A percentile compares a stretch with the other conserved stretches of the same genome.
phyloP scores from a whole-genome alignment of 1,140 invertebrate genomes.

The Steinernema khuongi region DNA sequence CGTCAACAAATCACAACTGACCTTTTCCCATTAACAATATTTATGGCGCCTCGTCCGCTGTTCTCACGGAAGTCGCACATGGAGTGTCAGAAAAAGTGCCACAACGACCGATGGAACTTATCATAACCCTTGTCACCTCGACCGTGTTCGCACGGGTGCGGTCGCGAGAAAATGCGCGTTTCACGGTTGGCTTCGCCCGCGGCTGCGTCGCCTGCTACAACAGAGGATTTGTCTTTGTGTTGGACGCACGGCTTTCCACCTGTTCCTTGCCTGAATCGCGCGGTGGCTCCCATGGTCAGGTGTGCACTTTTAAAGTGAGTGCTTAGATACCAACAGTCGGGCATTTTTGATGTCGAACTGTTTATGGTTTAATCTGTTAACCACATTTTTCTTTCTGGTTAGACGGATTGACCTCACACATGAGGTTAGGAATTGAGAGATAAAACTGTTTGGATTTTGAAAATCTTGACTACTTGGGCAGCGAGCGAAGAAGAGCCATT shows the following conservation, averaged over 20 bases:
- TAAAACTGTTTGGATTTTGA: too few species aligned
- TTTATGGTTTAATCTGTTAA: too few species aligned
- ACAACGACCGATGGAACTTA: neutral
- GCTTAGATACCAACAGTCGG: too few species aligned
- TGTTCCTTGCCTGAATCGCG: neutral
- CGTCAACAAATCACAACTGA: slow-evolving; percentile 16
- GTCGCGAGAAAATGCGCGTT: neutral
- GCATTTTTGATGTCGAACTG: too few species aligned
- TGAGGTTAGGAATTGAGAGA: too few species aligned
- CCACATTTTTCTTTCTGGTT: too few species aligned
- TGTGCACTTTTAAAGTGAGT: neutral
- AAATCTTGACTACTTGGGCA: too few species aligned
- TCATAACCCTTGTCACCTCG: slow-evolving; percentile 1
- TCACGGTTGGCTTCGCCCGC: neutral
- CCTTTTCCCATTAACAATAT: slow-evolving; percentile 11
- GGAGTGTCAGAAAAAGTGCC: neutral
- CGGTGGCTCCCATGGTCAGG: neutral
- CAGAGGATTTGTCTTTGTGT: neutral
- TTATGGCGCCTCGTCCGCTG: neutral
- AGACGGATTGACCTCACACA: too few species aligned
- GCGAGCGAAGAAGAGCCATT: too few species aligned
- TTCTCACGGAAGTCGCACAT: slow-evolving; percentile 9
- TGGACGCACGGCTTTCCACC: neutral
- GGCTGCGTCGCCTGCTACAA: neutral
- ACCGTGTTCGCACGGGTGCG: neutral